Evolutionary conservation across 2,113 vertebrate genomes (phyloP).

Genomic region (western clawed frog (Xenopus tropicalis)): UCB_Xtro_10.0 CM004450.2:133453001-133453500

Average conservation of each 20-base stretch:
- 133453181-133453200: constrained; percentile 27
- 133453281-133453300: constrained; percentile 15
- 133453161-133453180: constrained; percentile 22
- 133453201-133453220: background rate
- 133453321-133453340: background rate
- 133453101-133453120: background rate
- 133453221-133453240: constrained; percentile 29
- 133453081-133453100: background rate
- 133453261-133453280: background rate
- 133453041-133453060: no score
- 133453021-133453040: no score
- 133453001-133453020: no score
- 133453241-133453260: background rate
- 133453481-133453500: no score
- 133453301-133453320: constrained; percentile 20
- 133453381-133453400: constrained; percentile 18
- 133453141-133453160: background rate
- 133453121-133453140: background rate
- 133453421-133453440: constrained; percentile 18
- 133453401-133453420: constrained; percentile 5
- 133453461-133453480: no score
- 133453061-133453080: no score
- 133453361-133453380: background rate
- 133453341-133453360: background rate
- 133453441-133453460: background rate